Conservation (phyloP, 2,113 vertebrate genomes). For the Charadrius vociferus region DNA sequence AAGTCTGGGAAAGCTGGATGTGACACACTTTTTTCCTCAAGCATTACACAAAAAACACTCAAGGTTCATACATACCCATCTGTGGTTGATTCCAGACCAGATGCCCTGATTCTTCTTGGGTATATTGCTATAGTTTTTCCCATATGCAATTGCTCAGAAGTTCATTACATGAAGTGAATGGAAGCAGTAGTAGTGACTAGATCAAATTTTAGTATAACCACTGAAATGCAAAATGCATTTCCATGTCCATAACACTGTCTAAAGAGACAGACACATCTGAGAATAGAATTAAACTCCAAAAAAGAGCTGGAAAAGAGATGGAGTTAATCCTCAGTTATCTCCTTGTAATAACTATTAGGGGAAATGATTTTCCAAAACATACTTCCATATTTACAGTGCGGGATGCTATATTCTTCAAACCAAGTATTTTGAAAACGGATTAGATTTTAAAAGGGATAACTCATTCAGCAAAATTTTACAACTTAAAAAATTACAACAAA, state of each 20-base stretch:
- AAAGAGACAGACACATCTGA: background rate
- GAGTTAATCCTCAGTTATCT: background rate
- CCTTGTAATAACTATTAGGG: background rate
- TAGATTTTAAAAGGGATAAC: background rate
- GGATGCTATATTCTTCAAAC: background rate
- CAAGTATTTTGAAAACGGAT: background rate
- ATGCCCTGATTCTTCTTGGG: background rate
- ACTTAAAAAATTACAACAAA: background rate
- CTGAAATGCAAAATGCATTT: background rate
- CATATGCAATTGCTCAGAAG: background rate
- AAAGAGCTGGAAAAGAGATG: background rate
- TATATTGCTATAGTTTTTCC: background rate
- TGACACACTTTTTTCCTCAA: background rate
- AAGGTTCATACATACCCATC: background rate
- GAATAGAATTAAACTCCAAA: background rate
- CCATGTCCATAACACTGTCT: background rate
- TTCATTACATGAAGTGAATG: background rate
- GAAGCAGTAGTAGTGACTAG: background rate
- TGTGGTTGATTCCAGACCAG: slow-evolving; percentile 26
- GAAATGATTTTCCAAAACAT: background rate
- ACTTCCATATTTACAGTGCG: background rate
- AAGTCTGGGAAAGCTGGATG: background rate
- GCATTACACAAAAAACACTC: background rate
- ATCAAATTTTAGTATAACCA: background rate
- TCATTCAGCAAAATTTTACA: background rate